Conservation (phyloP, 2,888 invertebrate genomes). For the Chromoteleia sp. region DNA sequence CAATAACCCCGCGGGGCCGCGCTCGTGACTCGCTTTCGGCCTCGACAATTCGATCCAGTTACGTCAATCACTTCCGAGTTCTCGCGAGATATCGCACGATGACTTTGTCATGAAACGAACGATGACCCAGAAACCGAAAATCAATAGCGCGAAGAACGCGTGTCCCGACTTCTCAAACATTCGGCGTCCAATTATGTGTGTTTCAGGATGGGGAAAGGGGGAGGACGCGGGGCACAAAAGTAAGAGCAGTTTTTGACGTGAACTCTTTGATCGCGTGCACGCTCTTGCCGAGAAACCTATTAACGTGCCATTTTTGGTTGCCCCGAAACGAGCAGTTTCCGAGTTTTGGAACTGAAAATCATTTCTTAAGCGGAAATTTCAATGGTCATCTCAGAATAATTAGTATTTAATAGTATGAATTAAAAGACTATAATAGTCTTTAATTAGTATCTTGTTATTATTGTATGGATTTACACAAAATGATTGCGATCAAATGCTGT, state of each 20-base stretch:
- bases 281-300: slow-evolving; percentile 8
- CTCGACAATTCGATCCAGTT: slow-evolving; percentile 54
- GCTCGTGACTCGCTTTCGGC: slow-evolving; percentile 4
- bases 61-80: slow-evolving; percentile 62
- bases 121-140: slow-evolving; percentile 70
- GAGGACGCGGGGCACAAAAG: not conserved
- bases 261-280: slow-evolving; percentile 33
- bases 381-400: no score
- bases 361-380: no score
- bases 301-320: slow-evolving; percentile 1
- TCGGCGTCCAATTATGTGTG: slow-evolving; percentile 8
- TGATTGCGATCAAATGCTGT: no score
- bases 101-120: slow-evolving; percentile 64
- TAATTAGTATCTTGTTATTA: no score
- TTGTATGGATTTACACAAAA: no score
- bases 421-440: no score
- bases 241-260: slow-evolving; percentile 6
- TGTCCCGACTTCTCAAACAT: slow-evolving; percentile 31
- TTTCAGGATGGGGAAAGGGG: not conserved
- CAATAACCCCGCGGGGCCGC: slow-evolving; percentile 14
- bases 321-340: not conserved
- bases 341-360: not conserved
- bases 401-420: no score
- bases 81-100: slow-evolving; percentile 55
- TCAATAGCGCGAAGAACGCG: slow-evolving; percentile 63